These are phyloP conservation scores for Dolichomitus sp. DNA, from an alignment of 2,888 invertebrate genomes.

Conservation along the genomic window DNA sequence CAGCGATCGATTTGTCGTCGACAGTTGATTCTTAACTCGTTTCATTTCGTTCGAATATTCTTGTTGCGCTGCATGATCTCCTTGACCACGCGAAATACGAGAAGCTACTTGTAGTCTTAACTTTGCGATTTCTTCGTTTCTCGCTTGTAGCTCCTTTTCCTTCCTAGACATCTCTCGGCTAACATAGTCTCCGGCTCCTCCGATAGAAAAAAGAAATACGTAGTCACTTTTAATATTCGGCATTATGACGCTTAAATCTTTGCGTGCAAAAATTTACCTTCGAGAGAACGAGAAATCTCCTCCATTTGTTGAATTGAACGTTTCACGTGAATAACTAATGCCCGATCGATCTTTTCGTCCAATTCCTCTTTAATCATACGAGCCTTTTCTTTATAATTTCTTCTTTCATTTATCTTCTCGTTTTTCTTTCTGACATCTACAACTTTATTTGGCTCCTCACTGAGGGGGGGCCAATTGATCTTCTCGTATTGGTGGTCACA, in stretches of 20 bases:
- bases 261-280: constrained; percentile 68
- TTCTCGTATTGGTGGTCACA: no score
- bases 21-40: constrained; percentile 66
- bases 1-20: constrained; percentile 50
- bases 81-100: constrained; percentile 56
- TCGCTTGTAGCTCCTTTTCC: constrained; percentile 69
- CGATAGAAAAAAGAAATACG: constrained; percentile 18
- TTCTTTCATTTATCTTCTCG: constrained; percentile 15
- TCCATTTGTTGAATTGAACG: constrained; percentile 71
- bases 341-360: constrained; percentile 71
- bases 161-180: constrained; percentile 71
- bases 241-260: background rate
- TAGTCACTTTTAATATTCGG: background rate
- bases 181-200: constrained; percentile 75
- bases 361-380: constrained; percentile 16
- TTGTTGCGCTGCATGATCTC: constrained; percentile 45
- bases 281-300: constrained; percentile 69
- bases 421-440: constrained; percentile 29
- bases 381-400: background rate
- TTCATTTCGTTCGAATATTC: constrained; percentile 59
- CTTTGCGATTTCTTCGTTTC: constrained; percentile 68
- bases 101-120: constrained; percentile 52
- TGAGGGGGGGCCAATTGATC: no score
- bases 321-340: constrained; percentile 69
- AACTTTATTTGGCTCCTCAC: no score